These are phyloP conservation scores for Chionoecetes opilio DNA, from an alignment of 1,140 invertebrate genomes.

Conservation along the genomic window DNA sequence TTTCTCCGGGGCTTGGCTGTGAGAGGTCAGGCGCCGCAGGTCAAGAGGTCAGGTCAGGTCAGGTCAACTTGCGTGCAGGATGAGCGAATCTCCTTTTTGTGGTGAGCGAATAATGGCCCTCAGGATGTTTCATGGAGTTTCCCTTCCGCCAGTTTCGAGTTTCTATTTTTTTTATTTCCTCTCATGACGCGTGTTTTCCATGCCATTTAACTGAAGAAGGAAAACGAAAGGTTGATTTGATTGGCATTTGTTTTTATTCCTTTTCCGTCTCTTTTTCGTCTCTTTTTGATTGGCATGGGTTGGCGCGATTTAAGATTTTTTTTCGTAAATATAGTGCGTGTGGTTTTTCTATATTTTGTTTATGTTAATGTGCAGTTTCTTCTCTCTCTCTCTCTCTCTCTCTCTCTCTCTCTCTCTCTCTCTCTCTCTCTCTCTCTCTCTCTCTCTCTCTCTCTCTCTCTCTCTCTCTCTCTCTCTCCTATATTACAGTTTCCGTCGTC, in stretches of 20 bases:
- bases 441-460: conserved; percentile 27
- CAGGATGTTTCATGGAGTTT: background rate
- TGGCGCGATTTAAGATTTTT: too few species aligned
- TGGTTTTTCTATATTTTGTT: too few species aligned
- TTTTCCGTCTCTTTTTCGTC: background rate
- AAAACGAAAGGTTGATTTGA: background rate
- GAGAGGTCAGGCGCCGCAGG: background rate
- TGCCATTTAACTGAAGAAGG: background rate
- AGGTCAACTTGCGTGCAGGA: background rate
- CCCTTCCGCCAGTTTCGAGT: background rate
- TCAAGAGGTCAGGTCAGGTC: background rate
- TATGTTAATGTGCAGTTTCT: background rate
- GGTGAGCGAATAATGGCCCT: background rate
- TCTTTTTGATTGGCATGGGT: background rate
- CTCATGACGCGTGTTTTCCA: background rate
- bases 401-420: conserved; percentile 27
- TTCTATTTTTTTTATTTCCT: background rate
- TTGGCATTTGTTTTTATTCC: background rate
- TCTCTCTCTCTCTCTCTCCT: background rate
- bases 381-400: conserved; percentile 27
- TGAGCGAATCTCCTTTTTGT: background rate
- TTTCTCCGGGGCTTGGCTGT: background rate
- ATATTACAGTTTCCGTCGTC: background rate
- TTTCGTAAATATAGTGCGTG: too few species aligned
- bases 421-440: conserved; percentile 27